Conservation (phyloP, 2,797 vertebrate genomes). For the Momotus momota region DNA sequence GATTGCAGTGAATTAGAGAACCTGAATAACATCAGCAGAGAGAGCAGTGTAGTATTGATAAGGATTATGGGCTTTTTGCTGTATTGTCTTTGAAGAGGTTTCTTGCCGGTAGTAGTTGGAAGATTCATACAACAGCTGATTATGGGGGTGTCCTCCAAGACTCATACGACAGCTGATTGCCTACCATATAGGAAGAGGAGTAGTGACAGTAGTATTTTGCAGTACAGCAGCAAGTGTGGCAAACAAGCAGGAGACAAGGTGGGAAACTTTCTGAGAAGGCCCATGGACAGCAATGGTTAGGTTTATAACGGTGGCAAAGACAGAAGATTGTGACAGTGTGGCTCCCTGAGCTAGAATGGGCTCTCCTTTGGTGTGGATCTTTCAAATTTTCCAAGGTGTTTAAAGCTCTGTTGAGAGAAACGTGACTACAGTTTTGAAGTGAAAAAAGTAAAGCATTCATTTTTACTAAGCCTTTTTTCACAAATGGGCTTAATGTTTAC, state of each 20-base stretch:
- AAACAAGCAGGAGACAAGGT: neutral
- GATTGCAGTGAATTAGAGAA: neutral
- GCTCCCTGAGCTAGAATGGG: neutral
- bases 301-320: neutral
- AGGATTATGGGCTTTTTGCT: neutral
- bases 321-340: neutral
- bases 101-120: neutral
- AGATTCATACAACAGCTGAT: neutral
- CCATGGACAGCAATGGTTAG: neutral
- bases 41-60: neutral
- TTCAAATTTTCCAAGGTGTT: neutral
- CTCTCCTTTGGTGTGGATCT: neutral
- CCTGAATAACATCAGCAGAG: neutral
- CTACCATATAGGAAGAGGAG: accelerated
- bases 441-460: neutral
- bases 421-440: neutral
- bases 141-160: neutral
- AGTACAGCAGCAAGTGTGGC: neutral
- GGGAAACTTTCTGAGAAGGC: neutral
- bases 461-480: neutral
- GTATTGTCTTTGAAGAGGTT: neutral
- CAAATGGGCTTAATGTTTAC: neutral
- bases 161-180: neutral
- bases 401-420: neutral
- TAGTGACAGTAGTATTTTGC: neutral